Conservation (phyloP, 2,113 vertebrate genomes). For the Calidris pygmaea region DNA sequence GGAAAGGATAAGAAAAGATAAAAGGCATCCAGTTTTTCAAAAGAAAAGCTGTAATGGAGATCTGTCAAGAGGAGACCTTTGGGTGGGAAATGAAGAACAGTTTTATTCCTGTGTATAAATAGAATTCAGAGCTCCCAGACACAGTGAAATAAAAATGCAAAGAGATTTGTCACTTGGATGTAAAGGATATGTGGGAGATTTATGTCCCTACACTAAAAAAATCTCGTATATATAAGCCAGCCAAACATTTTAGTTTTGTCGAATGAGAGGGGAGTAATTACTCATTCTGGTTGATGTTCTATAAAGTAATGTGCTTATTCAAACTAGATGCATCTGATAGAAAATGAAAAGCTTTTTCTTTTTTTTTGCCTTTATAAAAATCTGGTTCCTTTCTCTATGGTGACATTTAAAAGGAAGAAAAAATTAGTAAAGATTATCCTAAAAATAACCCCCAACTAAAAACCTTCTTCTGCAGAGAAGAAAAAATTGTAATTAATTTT, state of each 20-base stretch:
- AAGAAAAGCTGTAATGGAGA: neutral
- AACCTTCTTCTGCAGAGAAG: neutral
- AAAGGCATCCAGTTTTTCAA: neutral
- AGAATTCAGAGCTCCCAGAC: conserved; percentile 30
- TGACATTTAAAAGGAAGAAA: neutral
- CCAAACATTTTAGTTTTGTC: neutral
- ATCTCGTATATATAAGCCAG: neutral
- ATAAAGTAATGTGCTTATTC: neutral
- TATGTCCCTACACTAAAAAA: neutral
- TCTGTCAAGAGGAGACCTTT: conserved; percentile 5
- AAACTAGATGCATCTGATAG: neutral
- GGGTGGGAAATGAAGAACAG: neutral
- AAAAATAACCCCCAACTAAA: neutral
- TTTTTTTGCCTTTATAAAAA: neutral
- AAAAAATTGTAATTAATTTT: neutral
- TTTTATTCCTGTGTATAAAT: conserved; percentile 17
- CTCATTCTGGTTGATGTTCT: conserved; percentile 3
- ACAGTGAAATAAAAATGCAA: neutral
- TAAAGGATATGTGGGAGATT: neutral
- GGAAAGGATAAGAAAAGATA: neutral
- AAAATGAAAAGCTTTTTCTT: neutral
- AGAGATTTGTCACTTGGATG: neutral
- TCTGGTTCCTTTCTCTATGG: neutral
- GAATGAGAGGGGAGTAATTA: neutral
- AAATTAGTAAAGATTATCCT: neutral